phyloP scores from a whole-genome alignment of 2,113 vertebrate genomes.

The Strigops habroptila region DNA sequence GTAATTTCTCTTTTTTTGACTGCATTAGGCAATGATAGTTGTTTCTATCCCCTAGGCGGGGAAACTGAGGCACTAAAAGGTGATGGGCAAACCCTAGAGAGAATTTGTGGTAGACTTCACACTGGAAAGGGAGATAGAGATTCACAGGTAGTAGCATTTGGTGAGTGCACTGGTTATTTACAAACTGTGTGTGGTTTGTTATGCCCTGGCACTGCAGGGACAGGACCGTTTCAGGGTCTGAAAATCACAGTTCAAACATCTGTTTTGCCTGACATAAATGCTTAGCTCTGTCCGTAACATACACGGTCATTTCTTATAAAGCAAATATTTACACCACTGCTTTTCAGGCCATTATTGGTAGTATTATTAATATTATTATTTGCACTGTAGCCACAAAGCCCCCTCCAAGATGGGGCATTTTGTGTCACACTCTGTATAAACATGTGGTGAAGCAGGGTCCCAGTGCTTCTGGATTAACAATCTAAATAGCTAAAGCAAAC shows the following conservation, averaged over 20 bases:
- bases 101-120: background rate
- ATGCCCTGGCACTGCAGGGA: background rate
- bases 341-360: background rate
- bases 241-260: background rate
- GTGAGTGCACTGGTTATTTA: background rate
- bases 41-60: background rate
- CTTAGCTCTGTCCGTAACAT: background rate
- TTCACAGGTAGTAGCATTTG: background rate
- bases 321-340: background rate
- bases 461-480: rapidly evolving
- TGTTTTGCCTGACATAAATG: background rate
- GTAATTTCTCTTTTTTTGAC: background rate
- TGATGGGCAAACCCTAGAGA: background rate
- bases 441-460: background rate
- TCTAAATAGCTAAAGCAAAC: background rate
- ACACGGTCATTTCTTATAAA: background rate
- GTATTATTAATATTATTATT: background rate
- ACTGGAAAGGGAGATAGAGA: background rate
- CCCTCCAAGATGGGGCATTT: background rate
- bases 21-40: background rate
- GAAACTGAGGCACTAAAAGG: background rate
- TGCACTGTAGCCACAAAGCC: background rate
- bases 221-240: background rate
- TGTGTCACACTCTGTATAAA: background rate
- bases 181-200: background rate